Percentiles rank a stretch among this genome's conserved stretches.
phyloP scores from a whole-genome alignment of 2,888 invertebrate genomes.

The Xestia ashworthii region DNA sequence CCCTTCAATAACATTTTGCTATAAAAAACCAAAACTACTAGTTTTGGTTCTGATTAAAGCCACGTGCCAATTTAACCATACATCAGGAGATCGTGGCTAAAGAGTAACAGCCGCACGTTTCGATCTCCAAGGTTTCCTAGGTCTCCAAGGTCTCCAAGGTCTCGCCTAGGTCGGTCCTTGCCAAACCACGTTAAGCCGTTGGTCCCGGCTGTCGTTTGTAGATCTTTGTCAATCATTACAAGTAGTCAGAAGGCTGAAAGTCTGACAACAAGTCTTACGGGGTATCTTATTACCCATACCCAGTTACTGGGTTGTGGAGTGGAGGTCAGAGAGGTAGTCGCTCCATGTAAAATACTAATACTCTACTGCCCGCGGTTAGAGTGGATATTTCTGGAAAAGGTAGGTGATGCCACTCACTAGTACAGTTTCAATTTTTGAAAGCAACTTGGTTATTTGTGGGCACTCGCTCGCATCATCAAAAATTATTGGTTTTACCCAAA shows the following conservation, averaged over 20 bases:
- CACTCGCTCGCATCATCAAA: background rate
- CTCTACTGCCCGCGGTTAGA: background rate
- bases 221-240: background rate
- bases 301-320: background rate
- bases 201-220: background rate
- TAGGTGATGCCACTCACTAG: background rate
- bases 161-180: background rate
- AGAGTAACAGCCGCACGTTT: background rate
- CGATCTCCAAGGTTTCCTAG: background rate
- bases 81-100: background rate
- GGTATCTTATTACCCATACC: background rate
- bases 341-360: background rate
- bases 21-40: too few species aligned
- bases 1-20: too few species aligned
- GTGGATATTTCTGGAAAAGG: background rate
- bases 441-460: background rate
- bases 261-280: background rate
- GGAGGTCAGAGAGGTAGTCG: background rate
- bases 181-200: background rate
- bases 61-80: background rate
- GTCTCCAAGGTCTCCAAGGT: too few species aligned
- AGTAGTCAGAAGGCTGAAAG: background rate
- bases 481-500: background rate
- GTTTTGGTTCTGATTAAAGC: background rate
- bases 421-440: background rate